phyloP scores from a whole-genome alignment of 2,888 invertebrate genomes.

The Oxystoma pomonae region DNA sequence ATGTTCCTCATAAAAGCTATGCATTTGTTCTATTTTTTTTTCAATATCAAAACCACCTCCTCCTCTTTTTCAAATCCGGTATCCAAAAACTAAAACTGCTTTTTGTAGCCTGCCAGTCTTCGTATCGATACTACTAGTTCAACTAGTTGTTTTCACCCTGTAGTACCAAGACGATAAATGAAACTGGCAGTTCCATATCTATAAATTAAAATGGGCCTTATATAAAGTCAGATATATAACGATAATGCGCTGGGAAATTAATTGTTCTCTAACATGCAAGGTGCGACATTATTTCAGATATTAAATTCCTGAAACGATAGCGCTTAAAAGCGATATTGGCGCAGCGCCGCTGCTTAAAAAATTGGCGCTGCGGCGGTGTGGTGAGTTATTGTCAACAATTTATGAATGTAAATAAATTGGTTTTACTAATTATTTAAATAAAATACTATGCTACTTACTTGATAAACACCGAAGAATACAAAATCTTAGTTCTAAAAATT shows the following conservation, averaged over 20 bases:
- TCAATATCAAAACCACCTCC: no score
- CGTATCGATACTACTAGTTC: no score
- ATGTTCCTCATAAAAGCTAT: no score
- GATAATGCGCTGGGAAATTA: constrained; percentile 24
- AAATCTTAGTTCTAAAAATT: no score
- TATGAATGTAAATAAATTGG: neutral
- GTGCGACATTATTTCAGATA: constrained; percentile 24
- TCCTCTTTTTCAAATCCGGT: no score
- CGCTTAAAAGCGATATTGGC: neutral
- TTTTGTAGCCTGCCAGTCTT: no score
- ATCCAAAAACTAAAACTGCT: no score
- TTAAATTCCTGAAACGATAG: constrained; percentile 19
- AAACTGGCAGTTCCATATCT: constrained; percentile 20
- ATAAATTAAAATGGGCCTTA: constrained; percentile 23
- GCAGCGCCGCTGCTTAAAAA: neutral
- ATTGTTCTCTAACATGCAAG: constrained; percentile 22
- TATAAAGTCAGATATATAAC: constrained; percentile 26
- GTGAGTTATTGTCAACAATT: neutral
- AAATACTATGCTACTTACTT: no score
- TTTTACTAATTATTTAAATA: no score
- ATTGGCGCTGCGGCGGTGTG: neutral
- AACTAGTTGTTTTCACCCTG: no score
- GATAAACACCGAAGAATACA: no score
- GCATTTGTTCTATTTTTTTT: no score
- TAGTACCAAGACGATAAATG: constrained; percentile 16